phyloP scores from a whole-genome alignment of 2,888 invertebrate genomes.

The Clostera curtula region DNA sequence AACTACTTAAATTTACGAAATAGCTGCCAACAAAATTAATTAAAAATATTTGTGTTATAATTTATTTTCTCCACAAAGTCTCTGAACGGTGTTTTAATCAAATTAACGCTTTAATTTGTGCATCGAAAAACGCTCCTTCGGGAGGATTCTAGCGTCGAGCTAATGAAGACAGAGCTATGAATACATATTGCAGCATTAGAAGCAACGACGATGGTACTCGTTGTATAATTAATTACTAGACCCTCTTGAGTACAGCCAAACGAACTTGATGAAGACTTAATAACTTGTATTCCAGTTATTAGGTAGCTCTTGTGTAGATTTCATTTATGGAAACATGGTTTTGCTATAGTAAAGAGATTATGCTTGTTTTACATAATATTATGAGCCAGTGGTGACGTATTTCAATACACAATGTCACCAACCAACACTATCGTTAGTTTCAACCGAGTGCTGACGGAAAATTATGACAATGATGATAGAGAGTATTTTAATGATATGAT shows the following conservation, averaged over 20 bases:
- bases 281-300: constrained; percentile 2
- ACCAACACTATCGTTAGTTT: too few species aligned
- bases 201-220: constrained; percentile 28
- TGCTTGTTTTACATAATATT: too few species aligned
- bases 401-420: too few species aligned
- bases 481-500: too few species aligned
- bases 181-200: constrained; percentile 63
- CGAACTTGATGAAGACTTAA: constrained; percentile 13
- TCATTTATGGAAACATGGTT: too few species aligned
- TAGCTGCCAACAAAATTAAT: too few species aligned
- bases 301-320: neutral
- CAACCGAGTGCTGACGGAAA: too few species aligned
- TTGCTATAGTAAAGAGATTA: too few species aligned
- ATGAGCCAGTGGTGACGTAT: too few species aligned
- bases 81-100: constrained; percentile 23
- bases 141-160: constrained; percentile 31
- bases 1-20: too few species aligned
- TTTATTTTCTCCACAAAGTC: constrained; percentile 34
- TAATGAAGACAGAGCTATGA: constrained; percentile 56
- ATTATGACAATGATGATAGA: too few species aligned
- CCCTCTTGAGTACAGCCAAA: constrained; percentile 35
- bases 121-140: constrained; percentile 23
- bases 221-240: constrained; percentile 51
- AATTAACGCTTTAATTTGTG: constrained; percentile 35
- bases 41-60: too few species aligned